Base-by-base conservation (phyloP, 1,140 invertebrate genomes). In the Drosophila sproati region DNA sequence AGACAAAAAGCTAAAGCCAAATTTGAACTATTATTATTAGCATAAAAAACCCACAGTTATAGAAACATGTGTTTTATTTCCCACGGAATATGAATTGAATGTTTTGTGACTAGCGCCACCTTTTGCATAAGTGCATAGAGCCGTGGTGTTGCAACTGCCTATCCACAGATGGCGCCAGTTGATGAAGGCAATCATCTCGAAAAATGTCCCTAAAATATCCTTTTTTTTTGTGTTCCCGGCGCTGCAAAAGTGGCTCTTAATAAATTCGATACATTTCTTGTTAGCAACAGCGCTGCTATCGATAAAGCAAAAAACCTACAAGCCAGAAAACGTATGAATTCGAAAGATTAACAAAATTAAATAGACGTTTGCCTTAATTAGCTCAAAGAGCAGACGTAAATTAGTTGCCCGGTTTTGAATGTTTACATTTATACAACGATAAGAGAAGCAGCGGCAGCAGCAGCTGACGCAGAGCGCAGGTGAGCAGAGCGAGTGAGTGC, bases 341-440 rank as follows among this genome's bases (percentile, higher is more conserved):
- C 3, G 2, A 43, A 39, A 8, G 2, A 39, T 39, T 43, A 43
- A n/a, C 39, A 8, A 4, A 43, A 4, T n/a, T 43, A 43, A n/a
- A 20, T 20, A 20, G 20, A 20, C 20, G 39, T n/a, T n/a, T 4
- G 4, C 8, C 39, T 43, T 43, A 43, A 43, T 43, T 43, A 43
- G 39, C 39, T 43, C 3, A 43, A 43, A n/a, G 39, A 43, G 39
- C 39, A n/a, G 39, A 8, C 4, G 10, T 4, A n/a, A 43, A 43
- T 43, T n/a, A 43, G 39, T n/a, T n/a, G 39, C 39, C 39, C 39
- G 39, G 39, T 43, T 6, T 20, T 35, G 43, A 60, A 35, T 60
- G 57, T 60, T 60, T 60, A 60, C 57, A 60, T 60, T 60, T 60
- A 35, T 12, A 45, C 29, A 34, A 60, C 39, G 57, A 35, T 20